phyloP scores from a whole-genome alignment of 2,888 invertebrate genomes.

The Dexiosoma caninum region DNA sequence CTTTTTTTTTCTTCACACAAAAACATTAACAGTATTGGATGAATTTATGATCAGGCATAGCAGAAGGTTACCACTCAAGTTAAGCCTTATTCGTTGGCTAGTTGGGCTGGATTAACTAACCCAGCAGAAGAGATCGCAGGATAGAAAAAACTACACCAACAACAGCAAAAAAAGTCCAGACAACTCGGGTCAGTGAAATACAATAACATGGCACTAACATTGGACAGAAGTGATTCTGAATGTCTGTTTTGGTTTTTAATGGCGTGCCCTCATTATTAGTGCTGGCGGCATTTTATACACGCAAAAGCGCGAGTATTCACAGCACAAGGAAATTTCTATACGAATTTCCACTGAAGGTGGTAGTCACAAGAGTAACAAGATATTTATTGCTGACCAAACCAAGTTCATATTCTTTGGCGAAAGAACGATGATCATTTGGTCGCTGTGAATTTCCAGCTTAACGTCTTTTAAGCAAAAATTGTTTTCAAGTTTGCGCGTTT shows the following conservation, averaged over 20 bases:
- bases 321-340: slow-evolving; percentile 8
- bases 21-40: slow-evolving; percentile 57
- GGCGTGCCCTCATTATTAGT: slow-evolving; percentile 64
- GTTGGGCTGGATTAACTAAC: slow-evolving; percentile 32
- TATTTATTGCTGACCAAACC: slow-evolving; percentile 37
- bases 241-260: slow-evolving; percentile 65
- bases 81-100: slow-evolving; percentile 27
- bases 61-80: slow-evolving; percentile 32
- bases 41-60: slow-evolving; percentile 43
- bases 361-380: slow-evolving; percentile 34
- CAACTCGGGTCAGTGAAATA: not conserved
- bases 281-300: slow-evolving; percentile 60
- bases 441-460: slow-evolving; percentile 32
- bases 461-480: slow-evolving; percentile 49
- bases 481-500: slow-evolving; percentile 59
- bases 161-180: not conserved
- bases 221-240: slow-evolving; percentile 64
- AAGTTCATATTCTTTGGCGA: not conserved
- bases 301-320: slow-evolving; percentile 51
- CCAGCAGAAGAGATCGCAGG: not conserved
- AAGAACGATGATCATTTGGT: slow-evolving; percentile 2
- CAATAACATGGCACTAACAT: slow-evolving; percentile 42
- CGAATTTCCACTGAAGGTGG: slow-evolving; percentile 28
- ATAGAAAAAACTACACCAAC: not conserved
- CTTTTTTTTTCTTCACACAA: slow-evolving; percentile 28